phyloP scores from a whole-genome alignment of 2,113 vertebrate species.

The Laticauda laticaudata region DNA sequence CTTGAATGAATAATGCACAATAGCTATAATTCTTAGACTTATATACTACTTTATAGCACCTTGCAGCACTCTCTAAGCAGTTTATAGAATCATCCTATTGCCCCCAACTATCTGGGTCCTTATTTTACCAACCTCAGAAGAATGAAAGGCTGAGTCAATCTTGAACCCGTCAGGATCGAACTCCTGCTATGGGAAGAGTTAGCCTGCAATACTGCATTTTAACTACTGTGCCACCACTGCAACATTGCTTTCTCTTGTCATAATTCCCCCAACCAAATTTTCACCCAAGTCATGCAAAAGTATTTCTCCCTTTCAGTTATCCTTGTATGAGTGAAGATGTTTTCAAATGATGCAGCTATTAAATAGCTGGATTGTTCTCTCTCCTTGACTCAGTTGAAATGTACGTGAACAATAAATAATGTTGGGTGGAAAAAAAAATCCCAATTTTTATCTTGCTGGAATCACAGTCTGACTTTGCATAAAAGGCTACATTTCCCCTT shows the following conservation, averaged over 20 bases:
- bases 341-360: neutral
- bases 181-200: neutral
- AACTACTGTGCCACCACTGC: neutral
- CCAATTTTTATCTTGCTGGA: slow-evolving; percentile 3
- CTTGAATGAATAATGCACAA: neutral
- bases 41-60: too few species aligned
- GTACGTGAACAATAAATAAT: slow-evolving; percentile 7
- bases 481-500: neutral
- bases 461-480: neutral
- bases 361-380: neutral
- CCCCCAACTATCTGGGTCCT: neutral
- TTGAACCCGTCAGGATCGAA: neutral
- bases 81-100: neutral
- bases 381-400: neutral
- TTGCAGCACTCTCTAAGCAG: neutral
- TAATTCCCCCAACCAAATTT: neutral
- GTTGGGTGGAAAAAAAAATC: neutral
- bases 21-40: too few species aligned
- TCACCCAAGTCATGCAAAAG: neutral
- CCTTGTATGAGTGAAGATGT: neutral
- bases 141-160: neutral
- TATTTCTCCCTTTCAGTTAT: neutral
- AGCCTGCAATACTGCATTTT: neutral
- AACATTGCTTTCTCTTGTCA: neutral
- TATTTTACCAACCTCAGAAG: neutral